Evolutionary conservation across 2,797 vertebrate species (phyloP), one percentile per base, ranked within the genome.

Genomic region (Psittacula echo): DNA sequence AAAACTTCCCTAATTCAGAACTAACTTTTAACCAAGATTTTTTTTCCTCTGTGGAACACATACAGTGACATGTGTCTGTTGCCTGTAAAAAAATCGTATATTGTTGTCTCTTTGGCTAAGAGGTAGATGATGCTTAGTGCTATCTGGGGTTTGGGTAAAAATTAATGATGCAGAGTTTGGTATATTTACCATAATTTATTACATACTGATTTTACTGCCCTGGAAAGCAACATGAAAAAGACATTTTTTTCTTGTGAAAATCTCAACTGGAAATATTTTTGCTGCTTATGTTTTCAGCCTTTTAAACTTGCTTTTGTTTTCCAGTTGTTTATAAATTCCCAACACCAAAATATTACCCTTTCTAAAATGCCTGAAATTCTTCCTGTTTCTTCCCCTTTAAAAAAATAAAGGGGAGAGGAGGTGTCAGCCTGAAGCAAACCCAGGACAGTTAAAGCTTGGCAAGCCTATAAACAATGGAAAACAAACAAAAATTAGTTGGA

Each of bases 391-490:
- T 73, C 34, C 11, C 42, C 6, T 72, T 73, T 34, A 23, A 29
- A 23, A 2, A 8, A 2, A 51, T 9, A 9, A 42, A 8, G 3
- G 5, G 24, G 5, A 14, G 2, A 30, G 50, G 10, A 7, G 20
- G 32, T 17, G 29, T 27, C 60, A 74, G n/a, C 76, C 90, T 78
- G 64, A 87, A 68, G 92, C 71, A 89, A 87, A 89, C 26, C 34
- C 74, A 89, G 91, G 64, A 94, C 32, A 89, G 71, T 87, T 72
- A 84, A 85, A 90, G 19, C 42, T 90, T 95, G 84, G 71, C 87
- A 93, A 90, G 90, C 24, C 54, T 73, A 70, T 60, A 89, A 95
- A 93, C 71, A 90, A 93, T 92, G 60, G 74, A 78, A 86, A 78
- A 75, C 51, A 84, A 86, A 85, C 45, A 76, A 66, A 39, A 60